phyloP scores from a whole-genome alignment of 2,113 vertebrate genomes.

The Eclectus roratus region DNA sequence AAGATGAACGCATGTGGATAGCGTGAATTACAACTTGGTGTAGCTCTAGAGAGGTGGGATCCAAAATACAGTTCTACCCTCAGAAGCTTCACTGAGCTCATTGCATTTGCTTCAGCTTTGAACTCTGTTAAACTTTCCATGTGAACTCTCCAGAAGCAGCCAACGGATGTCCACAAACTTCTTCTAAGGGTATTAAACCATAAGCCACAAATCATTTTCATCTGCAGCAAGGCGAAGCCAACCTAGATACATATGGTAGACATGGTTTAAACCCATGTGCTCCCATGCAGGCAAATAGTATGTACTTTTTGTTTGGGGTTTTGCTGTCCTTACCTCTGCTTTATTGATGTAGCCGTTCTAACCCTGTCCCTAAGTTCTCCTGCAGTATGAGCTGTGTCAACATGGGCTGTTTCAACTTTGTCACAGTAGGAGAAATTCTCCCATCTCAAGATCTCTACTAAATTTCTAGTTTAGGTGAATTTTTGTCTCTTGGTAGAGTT shows the following conservation, averaged over 20 bases:
- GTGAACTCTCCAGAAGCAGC: not conserved
- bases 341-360: not conserved
- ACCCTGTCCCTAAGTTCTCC: not conserved
- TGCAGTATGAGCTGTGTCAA: not conserved
- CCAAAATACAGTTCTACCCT: not conserved
- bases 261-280: accelerated
- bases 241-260: accelerated
- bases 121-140: accelerated
- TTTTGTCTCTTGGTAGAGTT: not conserved
- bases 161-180: not conserved
- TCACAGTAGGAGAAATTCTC: not conserved
- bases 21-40: not conserved
- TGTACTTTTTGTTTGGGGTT: accelerated
- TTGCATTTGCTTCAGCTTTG: not conserved
- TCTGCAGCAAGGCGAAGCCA: not conserved
- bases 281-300: accelerated
- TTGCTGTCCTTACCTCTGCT: not conserved
- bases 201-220: not conserved
- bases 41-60: not conserved
- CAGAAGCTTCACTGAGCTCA: not conserved
- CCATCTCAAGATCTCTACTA: not conserved
- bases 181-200: not conserved
- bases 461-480: not conserved
- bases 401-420: not conserved
- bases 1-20: not conserved